phyloP scores from a whole-genome alignment of 2,113 vertebrate genomes.

The Pangasianodon gigas region DNA sequence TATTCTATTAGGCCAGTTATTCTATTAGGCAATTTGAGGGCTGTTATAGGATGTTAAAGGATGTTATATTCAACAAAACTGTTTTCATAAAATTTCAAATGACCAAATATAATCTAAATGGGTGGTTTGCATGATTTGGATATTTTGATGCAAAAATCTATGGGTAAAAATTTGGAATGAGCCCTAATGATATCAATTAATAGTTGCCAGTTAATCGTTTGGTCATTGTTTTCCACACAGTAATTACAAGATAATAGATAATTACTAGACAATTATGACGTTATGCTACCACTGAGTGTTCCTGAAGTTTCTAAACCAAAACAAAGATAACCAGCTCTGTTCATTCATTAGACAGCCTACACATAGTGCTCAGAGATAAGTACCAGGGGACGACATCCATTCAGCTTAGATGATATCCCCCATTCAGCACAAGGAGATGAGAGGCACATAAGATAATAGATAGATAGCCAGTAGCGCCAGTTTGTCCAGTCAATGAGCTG shows the following conservation, averaged over 20 bases:
- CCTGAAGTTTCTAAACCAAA: not conserved
- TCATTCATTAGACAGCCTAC: constrained; percentile 20
- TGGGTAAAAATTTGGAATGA: not conserved
- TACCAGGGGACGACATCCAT: constrained; percentile 20
- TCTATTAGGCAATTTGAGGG: not conserved
- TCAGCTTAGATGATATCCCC: constrained; percentile 21
- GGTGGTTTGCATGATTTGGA: not conserved
- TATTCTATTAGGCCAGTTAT: not conserved
- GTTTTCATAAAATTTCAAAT: not conserved
- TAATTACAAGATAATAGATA: not conserved
- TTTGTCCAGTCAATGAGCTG: constrained; percentile 49
- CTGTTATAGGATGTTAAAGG: not conserved
- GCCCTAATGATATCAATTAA: not conserved
- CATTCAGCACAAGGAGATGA: constrained; percentile 27
- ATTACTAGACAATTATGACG: not conserved
- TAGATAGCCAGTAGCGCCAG: constrained; percentile 30
- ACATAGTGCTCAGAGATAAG: constrained; percentile 1
- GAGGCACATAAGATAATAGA: constrained; percentile 29
- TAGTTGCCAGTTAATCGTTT: not conserved
- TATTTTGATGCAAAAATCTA: not conserved
- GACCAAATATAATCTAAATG: not conserved
- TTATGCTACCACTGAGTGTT: not conserved
- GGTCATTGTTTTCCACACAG: not conserved
- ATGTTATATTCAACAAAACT: not conserved
- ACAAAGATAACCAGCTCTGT: constrained; percentile 4